These are phyloP conservation scores for Pitta sordida DNA, from an alignment of 2,113 vertebrate species.

Conservation along the genomic window DNA sequence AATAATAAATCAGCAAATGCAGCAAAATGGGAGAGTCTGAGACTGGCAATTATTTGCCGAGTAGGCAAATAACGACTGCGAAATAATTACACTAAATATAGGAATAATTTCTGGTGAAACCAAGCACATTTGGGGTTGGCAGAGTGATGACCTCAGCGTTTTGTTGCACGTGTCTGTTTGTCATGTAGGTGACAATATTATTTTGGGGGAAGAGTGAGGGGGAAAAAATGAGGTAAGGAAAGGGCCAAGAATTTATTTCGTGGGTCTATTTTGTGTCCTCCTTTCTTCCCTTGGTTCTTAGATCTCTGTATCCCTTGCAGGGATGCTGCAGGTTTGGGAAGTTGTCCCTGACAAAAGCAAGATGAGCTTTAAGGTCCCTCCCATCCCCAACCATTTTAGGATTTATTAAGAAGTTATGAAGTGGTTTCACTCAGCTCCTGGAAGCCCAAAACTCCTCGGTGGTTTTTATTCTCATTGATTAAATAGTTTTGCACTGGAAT, in stretches of 20 bases:
- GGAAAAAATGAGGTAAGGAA: background rate
- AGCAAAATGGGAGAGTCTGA: background rate
- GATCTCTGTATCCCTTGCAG: background rate
- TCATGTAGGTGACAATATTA: rapidly evolving
- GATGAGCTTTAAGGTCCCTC: background rate
- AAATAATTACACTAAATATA: background rate
- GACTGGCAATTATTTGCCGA: background rate
- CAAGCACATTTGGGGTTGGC: background rate
- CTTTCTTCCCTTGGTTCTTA: background rate
- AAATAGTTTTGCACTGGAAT: background rate
- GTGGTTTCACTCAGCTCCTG: background rate
- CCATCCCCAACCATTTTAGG: background rate
- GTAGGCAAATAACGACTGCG: background rate
- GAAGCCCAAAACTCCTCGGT: background rate
- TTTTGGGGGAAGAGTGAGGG: background rate
- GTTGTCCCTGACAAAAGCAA: too few relatives aligned
- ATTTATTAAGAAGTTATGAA: background rate
- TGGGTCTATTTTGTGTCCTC: background rate
- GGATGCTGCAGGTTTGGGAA: background rate
- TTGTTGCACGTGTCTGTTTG: rapidly evolving
- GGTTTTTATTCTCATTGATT: background rate
- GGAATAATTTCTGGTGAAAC: background rate
- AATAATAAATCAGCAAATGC: background rate
- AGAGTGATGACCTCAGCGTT: background rate
- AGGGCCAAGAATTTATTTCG: background rate